Percentiles rank a stretch among this genome's conserved stretches.
Conservation (phyloP, 2,888 invertebrate genomes). For the Archaeoteleia sp. region DNA sequence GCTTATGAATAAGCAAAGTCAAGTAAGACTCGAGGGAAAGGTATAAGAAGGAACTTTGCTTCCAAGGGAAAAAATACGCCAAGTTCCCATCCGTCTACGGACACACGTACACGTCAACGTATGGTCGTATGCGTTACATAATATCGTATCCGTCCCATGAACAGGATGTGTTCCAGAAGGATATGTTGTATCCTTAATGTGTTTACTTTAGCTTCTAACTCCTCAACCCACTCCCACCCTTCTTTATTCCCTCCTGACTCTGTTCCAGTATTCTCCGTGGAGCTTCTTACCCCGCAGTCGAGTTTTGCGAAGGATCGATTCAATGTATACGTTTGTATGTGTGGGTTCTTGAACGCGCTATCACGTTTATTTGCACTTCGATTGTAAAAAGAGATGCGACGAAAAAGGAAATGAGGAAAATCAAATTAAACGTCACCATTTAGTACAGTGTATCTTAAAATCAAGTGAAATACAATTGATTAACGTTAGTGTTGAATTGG, state of each 20-base stretch:
- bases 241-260: constrained; percentile 56
- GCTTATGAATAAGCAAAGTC: constrained; percentile 56
- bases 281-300: constrained; percentile 39
- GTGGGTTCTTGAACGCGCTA: constrained; percentile 40
- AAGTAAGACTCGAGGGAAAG: constrained; percentile 41
- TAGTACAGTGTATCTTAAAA: no score
- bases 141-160: constrained; percentile 51
- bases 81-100: constrained; percentile 34
- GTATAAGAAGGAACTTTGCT: constrained; percentile 40
- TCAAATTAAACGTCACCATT: no score
- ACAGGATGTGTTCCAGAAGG: constrained; percentile 65
- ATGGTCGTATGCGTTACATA: constrained; percentile 29
- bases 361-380: constrained; percentile 48
- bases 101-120: constrained; percentile 9
- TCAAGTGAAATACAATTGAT: no score
- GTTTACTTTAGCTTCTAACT: constrained; percentile 71
- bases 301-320: constrained; percentile 36
- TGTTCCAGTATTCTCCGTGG: constrained; percentile 44
- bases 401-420: constrained; percentile 33
- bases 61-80: constrained; percentile 39
- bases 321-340: no score
- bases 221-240: no score
- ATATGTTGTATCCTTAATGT: constrained; percentile 72
- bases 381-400: constrained; percentile 37
- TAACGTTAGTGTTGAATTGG: no score